These are phyloP conservation scores for Tachyglossus aculeatus DNA, from an alignment of 2,797 vertebrate genomes.

Conservation along the genomic window DNA sequence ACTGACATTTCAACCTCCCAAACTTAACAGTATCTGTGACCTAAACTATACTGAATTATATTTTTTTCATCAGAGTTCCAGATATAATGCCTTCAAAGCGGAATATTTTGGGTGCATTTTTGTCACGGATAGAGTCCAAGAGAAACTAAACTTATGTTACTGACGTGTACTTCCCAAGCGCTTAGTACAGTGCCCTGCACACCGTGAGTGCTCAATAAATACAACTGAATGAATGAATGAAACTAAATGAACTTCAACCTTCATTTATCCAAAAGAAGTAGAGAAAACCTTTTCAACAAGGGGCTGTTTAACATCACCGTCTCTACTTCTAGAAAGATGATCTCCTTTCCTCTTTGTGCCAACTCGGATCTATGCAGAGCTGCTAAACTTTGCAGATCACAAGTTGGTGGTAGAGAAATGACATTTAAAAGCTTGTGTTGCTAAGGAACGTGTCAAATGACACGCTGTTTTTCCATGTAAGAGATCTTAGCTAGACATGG, in stretches of 20 bases:
- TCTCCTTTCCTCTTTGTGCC: background rate
- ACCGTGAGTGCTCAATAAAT: too few species aligned
- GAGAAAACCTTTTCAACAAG: background rate
- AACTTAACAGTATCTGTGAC: too few species aligned
- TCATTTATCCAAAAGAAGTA: conserved; percentile 13
- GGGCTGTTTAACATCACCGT: background rate
- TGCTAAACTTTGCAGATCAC: background rate
- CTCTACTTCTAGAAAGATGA: background rate
- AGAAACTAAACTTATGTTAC: background rate
- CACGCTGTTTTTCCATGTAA: background rate
- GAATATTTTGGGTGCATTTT: background rate
- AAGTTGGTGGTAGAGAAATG: background rate
- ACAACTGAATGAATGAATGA: background rate
- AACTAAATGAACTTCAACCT: conserved; percentile 48
- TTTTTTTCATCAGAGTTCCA: too few species aligned
- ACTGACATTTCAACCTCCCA: too few species aligned
- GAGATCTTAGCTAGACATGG: background rate
- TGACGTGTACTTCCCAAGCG: background rate
- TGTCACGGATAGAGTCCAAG: background rate
- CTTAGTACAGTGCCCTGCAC: background rate
- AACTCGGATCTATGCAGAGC: background rate
- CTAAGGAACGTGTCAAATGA: background rate
- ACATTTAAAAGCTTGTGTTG: background rate
- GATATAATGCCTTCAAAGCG: background rate
- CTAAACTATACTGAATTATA: too few species aligned